These are phyloP conservation scores for Caenorhabditis drosophilae DNA, from an alignment of 2,888 invertebrate genomes.

Conservation along the genomic window DNA sequence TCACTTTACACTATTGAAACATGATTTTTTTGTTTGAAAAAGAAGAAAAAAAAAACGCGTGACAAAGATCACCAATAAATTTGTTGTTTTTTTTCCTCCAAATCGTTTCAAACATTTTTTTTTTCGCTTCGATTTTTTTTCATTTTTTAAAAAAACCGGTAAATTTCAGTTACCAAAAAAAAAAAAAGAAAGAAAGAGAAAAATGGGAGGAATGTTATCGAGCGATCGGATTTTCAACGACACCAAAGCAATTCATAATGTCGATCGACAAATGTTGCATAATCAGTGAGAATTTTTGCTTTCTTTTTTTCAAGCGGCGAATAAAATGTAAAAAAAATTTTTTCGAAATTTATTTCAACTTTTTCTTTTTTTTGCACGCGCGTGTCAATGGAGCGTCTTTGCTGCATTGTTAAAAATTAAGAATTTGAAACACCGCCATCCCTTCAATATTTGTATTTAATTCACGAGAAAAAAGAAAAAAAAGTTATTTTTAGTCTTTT, in stretches of 20 bases:
- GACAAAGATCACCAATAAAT: too few species aligned
- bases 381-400: neutral
- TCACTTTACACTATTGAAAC: too few species aligned
- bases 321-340: neutral
- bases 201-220: conserved; percentile 34
- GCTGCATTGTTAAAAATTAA: neutral
- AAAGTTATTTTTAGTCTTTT: too few species aligned
- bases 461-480: neutral
- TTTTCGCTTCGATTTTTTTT: neutral
- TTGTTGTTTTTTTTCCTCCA: too few species aligned
- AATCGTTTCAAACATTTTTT: too few species aligned
- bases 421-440: neutral
- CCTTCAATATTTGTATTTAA: neutral
- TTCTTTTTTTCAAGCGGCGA: conserved; percentile 2
- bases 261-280: conserved; percentile 32
- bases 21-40: too few species aligned
- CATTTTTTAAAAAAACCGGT: neutral
- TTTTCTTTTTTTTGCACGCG: neutral
- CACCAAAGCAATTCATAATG: conserved; percentile 33
- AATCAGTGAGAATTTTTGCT: conserved; percentile 42
- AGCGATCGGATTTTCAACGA: conserved; percentile 27
- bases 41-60: too few species aligned
- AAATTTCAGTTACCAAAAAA: neutral
- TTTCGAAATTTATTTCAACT: too few species aligned
- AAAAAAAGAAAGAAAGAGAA: too few species aligned